Percentiles rank a stretch among this genome's conserved stretches.
phyloP scores from a whole-genome alignment of 1,140 invertebrate genomes.

The Ooceraea biroi region DNA sequence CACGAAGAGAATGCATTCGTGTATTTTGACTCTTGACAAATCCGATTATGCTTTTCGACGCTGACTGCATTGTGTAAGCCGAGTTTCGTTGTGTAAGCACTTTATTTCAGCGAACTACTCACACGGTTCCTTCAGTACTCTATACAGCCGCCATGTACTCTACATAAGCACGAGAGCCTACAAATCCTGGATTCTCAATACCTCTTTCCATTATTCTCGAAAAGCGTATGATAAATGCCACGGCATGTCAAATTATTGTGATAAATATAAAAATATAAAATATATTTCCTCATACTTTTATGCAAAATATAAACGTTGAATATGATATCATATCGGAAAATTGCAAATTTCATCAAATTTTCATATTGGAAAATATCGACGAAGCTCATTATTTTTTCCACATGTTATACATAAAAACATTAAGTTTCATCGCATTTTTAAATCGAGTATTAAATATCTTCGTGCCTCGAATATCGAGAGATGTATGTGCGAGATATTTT shows the following conservation, averaged over 20 bases:
- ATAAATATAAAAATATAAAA: not conserved
- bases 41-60: not conserved
- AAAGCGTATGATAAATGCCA: not conserved
- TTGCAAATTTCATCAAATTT: not conserved
- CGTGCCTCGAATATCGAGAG: not conserved
- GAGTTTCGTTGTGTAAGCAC: not conserved
- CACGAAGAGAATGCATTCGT: conserved; percentile 20
- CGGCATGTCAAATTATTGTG: not conserved
- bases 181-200: not conserved
- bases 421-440: conserved; percentile 4
- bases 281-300: not conserved
- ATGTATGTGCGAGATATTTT: not conserved
- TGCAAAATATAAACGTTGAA: not conserved
- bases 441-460: conserved; percentile 14
- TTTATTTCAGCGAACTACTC: not conserved
- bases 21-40: not conserved
- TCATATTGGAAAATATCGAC: conserved; percentile 8
- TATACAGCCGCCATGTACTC: not conserved
- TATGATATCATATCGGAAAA: conserved; percentile 8
- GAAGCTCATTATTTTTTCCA: not conserved
- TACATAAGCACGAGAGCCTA: no score
- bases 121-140: not conserved
- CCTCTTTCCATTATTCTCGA: not conserved
- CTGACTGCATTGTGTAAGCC: not conserved
- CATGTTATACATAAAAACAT: not conserved